Percentiles rank a stretch among this genome's conserved stretches.
Evolutionary conservation across 2,888 invertebrate species (phyloP).

Genomic region (Xestobium rufovillosum): DNA sequence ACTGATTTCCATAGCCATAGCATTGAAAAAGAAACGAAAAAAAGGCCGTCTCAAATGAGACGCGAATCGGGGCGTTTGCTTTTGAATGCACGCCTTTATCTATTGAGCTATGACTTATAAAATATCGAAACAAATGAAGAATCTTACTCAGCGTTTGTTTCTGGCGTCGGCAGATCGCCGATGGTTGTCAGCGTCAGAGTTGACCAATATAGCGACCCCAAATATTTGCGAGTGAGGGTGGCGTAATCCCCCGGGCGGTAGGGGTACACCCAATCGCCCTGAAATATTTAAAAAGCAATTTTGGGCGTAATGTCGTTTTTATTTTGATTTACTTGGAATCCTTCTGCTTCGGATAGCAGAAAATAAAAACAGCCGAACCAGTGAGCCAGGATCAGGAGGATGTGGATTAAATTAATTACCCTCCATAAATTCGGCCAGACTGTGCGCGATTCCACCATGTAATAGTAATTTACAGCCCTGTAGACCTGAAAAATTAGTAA

Average conservation of each 20-base stretch:
- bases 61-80: too few species aligned
- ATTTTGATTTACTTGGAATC: conserved; percentile 63
- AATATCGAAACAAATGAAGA: too few species aligned
- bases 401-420: conserved; percentile 90
- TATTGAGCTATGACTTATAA: too few species aligned
- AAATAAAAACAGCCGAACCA: conserved; percentile 99
- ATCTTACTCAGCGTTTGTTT: conserved; percentile 96
- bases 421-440: conserved; percentile 95
- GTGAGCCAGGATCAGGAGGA: conserved; percentile 87
- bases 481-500: conserved; percentile 61
- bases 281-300: conserved; percentile 24
- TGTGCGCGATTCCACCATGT: conserved; percentile 92
- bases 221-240: conserved; percentile 83
- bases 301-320: too few species aligned
- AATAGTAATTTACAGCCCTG: conserved; percentile 86
- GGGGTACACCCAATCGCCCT: conserved; percentile 88
- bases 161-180: conserved; percentile 91
- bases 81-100: too few species aligned
- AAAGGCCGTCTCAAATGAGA: too few species aligned
- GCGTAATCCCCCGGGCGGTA: conserved; percentile 83
- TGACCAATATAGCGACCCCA: conserved; percentile 94
- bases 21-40: too few species aligned
- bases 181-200: conserved; percentile 93
- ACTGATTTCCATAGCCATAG: too few species aligned
- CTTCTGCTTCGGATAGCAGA: conserved; percentile 84